Percentiles rank a stretch among this genome's conserved stretches.
These are phyloP conservation scores for Montipora foliosa DNA, from an alignment of 64 coral and sea anemone species.

Conservation along the genomic window DNA sequence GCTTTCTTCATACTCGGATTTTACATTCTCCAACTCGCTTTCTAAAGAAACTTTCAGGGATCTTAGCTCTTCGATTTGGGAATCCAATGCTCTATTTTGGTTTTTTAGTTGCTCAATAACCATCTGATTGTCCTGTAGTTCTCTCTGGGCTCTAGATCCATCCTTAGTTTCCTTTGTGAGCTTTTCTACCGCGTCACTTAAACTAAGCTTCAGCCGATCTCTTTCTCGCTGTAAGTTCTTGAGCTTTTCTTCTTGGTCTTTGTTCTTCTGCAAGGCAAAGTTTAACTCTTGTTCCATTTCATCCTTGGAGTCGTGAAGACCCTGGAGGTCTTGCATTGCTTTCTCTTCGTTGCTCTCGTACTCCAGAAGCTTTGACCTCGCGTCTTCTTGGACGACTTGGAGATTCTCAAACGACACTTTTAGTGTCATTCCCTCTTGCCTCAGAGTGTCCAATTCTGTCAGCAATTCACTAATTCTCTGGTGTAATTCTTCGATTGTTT, in stretches of 20 bases:
- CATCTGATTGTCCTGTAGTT: constrained; percentile 22
- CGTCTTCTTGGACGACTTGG: constrained; percentile 50
- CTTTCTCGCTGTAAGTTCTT: constrained; percentile 72
- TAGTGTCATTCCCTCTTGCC: constrained; percentile 76
- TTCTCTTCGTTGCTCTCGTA: constrained; percentile 59
- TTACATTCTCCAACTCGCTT: constrained; percentile 41
- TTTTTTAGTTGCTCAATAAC: constrained; percentile 9
- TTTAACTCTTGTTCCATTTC: constrained; percentile 74
- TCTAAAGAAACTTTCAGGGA: constrained; percentile 40
- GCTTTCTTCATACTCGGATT: constrained; percentile 28
- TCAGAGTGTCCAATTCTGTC: constrained; percentile 75
- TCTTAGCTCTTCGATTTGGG: constrained; percentile 51
- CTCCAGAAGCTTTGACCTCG: constrained; percentile 47
- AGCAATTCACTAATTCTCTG: constrained; percentile 66
- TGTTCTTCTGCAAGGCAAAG: constrained; percentile 15
- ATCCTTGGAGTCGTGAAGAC: constrained; percentile 59
- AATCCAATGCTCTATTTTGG: constrained; percentile 37
- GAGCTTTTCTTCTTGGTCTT: constrained; percentile 49
- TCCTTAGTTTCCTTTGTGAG: constrained; percentile 54
- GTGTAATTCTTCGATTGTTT: constrained; percentile 70
- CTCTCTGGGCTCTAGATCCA: constrained; percentile 39
- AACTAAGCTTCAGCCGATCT: constrained; percentile 56
- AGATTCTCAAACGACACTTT: constrained; percentile 58
- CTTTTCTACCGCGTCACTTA: constrained; percentile 40
- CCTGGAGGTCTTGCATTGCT: constrained; percentile 21